Conservation (phyloP, 2,113 vertebrate species). For the Laticauda laticaudata region DNA sequence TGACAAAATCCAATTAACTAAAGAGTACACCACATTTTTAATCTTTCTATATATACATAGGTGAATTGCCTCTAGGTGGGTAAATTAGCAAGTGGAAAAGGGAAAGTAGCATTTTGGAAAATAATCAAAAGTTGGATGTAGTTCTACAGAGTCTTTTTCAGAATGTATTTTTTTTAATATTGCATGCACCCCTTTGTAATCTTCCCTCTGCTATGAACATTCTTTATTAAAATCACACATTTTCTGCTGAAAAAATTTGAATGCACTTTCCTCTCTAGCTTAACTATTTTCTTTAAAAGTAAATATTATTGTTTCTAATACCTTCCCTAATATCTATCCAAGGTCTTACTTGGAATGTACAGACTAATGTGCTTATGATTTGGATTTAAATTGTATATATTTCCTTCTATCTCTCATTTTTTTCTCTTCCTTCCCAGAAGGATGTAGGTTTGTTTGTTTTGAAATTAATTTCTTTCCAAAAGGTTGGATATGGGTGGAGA, state of each 20-base stretch:
- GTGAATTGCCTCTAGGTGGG: slow-evolving; percentile 1
- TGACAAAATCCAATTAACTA: slow-evolving; percentile 49
- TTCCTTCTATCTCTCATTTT: neutral
- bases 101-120: neutral
- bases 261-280: neutral
- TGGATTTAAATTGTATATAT: neutral
- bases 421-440: neutral
- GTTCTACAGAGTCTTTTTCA: neutral
- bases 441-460: neutral
- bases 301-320: slow-evolving; percentile 16
- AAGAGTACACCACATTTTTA: slow-evolving; percentile 27
- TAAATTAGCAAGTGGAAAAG: neutral
- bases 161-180: neutral
- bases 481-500: neutral
- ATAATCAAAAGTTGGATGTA: neutral
- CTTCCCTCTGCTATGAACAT: neutral
- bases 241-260: neutral
- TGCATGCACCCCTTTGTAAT: neutral
- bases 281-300: neutral
- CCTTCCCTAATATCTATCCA: neutral
- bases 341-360: neutral
- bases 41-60: slow-evolving; percentile 17
- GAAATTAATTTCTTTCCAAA: slow-evolving; percentile 9
- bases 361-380: slow-evolving; percentile 6
- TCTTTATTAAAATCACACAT: neutral